Conservation (phyloP, 2,113 vertebrate genomes). For the Cyprichromis sp. region DNA sequence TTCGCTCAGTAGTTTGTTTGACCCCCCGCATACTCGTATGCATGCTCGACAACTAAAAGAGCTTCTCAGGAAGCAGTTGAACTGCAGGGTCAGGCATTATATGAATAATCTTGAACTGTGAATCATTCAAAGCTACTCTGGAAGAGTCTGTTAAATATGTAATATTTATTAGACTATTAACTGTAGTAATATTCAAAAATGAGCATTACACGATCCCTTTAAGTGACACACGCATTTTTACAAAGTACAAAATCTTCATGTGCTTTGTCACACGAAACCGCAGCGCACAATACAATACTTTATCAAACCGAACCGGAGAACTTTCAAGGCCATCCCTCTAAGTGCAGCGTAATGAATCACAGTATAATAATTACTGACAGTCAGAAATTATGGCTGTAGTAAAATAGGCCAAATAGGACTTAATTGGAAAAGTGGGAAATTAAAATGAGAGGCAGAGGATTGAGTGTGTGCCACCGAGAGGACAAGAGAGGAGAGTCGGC, state of each 20-base stretch:
- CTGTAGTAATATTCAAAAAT: background rate
- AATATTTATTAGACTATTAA: background rate
- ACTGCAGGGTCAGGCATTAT: background rate
- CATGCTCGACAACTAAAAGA: background rate
- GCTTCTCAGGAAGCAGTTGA: background rate
- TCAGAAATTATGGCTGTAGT: background rate
- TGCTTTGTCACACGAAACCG: background rate
- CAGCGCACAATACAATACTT: background rate
- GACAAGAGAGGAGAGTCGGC: background rate
- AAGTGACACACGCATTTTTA: background rate
- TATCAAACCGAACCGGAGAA: background rate
- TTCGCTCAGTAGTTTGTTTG: background rate
- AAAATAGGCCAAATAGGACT: background rate
- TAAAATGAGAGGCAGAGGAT: background rate
- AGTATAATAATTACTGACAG: background rate
- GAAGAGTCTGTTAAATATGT: background rate
- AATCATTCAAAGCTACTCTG: background rate
- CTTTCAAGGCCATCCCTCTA: background rate
- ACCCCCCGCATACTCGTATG: fast-evolving
- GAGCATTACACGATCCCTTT: background rate
- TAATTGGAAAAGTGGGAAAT: background rate
- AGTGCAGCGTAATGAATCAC: background rate
- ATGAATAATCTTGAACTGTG: background rate
- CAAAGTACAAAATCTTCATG: background rate
- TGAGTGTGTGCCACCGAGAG: background rate